phyloP scores from a whole-genome alignment of 2,113 vertebrate genomes.

The Motacilla alba region DNA sequence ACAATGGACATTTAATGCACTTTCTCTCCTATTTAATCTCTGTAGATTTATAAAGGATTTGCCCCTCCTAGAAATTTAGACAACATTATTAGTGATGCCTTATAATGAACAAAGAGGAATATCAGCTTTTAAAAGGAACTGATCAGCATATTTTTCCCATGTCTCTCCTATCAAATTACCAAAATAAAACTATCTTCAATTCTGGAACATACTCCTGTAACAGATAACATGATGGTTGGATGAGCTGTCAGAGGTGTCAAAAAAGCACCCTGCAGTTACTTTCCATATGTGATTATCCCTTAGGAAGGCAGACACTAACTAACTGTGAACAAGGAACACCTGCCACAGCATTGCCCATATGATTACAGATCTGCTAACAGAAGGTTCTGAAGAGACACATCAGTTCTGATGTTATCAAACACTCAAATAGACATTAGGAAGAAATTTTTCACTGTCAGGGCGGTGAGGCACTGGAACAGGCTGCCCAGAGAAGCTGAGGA shows the following conservation, averaged over 20 bases:
- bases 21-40: background rate
- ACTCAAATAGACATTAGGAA: background rate
- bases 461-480: background rate
- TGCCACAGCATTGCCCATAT: background rate
- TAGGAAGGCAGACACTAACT: background rate
- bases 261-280: background rate
- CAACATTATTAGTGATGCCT: background rate
- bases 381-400: background rate
- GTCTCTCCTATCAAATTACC: background rate
- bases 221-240: accelerated
- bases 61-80: background rate
- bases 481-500: background rate
- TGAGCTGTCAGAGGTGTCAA: background rate
- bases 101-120: background rate
- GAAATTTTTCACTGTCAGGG: background rate
- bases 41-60: background rate
- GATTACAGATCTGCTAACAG: background rate
- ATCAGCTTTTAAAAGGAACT: background rate
- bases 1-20: background rate
- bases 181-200: background rate
- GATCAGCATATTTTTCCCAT: background rate
- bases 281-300: background rate
- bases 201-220: background rate
- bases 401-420: background rate
- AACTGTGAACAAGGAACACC: background rate